Base-by-base conservation (phyloP, 2,888 invertebrate genomes). In the Pteria penguin region DNA sequence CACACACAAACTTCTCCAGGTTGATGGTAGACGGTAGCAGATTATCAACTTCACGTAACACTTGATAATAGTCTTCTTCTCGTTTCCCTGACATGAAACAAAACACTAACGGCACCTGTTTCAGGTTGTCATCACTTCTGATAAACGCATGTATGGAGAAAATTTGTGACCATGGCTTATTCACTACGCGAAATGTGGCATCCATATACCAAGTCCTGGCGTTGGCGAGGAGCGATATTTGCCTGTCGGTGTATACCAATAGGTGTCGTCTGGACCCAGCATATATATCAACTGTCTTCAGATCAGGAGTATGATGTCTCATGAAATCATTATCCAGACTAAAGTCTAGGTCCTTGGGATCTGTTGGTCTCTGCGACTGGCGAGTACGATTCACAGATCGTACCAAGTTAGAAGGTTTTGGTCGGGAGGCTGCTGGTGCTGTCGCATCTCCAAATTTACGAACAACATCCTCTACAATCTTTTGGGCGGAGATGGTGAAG, bases 151-250 rank as follows among this genome's bases (percentile, higher is more conserved):
- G 74, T 4, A 74, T 68, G 54, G 32, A 45, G 29, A 74, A 63
- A 11, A 74, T 24, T 57, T 74, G 62, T 8, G 11, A 60, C 54
- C 58, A 74, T 31, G 74, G 68, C 8, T 33, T 29, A 27, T 68
- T 68, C 18, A 74, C 62, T 24, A 54, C 68, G 4, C 36, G 61
- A 52, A 76, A 76, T 22, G 72, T 72, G 4, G 29, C 66, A 66
- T 72, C 72, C 66, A 76, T 61, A 33, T 61, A 76, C 71, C 71
- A 72, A n/a, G 61, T 62, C 61, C 67, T 71, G 4, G 75, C 65
- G 45, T 61, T 72, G 22, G 66, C 29, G 45, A 76, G 54, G 8
- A 72, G 29, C 11, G 31, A 18, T 5, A 72, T n/a, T 52, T 70
- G 70, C 14, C 36, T 31, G n/a, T 61, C 61, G 4, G 60, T 33